Evolutionary conservation across 2,113 vertebrate species (phyloP), one percentile per base, ranked within the genome.

Genomic region (Aptenodytes forsteri): DNA sequence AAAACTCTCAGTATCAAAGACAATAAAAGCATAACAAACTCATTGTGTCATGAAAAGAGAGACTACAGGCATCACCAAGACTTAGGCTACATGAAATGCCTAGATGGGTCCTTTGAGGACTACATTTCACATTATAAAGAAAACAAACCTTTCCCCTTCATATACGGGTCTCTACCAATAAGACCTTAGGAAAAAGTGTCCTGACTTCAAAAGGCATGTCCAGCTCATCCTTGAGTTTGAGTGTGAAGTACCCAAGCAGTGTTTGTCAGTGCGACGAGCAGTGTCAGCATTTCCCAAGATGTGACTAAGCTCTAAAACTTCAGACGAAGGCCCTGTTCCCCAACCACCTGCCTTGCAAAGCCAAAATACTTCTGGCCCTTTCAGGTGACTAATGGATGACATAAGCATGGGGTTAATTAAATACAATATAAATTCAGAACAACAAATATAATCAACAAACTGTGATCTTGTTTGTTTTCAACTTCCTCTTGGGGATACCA

Each of bases 361-460:
- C 36, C n/a, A 66, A 75, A 92, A 40, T 27, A 71, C 55, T 91
- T 71, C 69, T 71, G n/a, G 44, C 30, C 50, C 61, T 89, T 93
- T 82, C 81, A 87, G 65, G 47, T 71, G 56, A 94, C 52, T 84
- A 93, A 91, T 4, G 20, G 77, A 89, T 81, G 61, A 75, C 64
- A 86, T 14, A 87, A 71, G 40, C n/a, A 49, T 32, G 47, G 30
- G 36, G 85, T 79, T 95, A 96, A 95, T 93, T 79, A 89, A 89
- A 89, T 36, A 93, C 58, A 80, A 87, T 36, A 96, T 76, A 96
- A 93, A 93, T 77, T 90, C 90, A 88, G 62, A 82, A 87, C 58
- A 91, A 58, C n/a, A 79, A 85, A 87, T 40, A 87, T 29, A 89
- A 79, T 64, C 61, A 89, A 93, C 76, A 92, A 89, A 71, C 70